Percentiles rank a stretch among this genome's conserved stretches.
Conservation (phyloP, 2,113 vertebrate species). For the Corydoras maculifer region DNA sequence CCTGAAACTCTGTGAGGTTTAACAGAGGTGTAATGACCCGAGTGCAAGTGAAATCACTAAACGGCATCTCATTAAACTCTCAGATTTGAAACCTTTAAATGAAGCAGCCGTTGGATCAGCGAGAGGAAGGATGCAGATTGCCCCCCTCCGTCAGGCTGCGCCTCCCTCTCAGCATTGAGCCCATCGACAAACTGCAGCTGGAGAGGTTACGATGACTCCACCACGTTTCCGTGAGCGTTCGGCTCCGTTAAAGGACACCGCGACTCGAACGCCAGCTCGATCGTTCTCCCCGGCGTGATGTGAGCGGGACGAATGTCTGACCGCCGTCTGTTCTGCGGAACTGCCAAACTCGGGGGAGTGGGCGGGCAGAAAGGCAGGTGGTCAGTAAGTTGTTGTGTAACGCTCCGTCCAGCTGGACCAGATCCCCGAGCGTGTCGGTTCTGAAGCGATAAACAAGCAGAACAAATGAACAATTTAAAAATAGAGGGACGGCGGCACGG, state of each 20-base stretch:
- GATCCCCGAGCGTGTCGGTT: background rate
- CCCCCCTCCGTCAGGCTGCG: no score
- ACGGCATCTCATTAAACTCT: background rate
- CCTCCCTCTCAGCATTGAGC: no score
- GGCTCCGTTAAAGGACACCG: no score
- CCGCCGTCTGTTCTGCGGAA: conserved; percentile 26
- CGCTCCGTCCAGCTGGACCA: conserved; percentile 35
- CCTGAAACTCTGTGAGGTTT: background rate
- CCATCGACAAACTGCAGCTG: no score
- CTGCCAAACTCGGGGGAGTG: conserved; percentile 24
- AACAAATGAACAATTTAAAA: background rate
- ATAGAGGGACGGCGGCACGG: background rate
- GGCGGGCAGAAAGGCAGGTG: conserved; percentile 12
- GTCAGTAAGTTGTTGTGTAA: conserved; percentile 29
- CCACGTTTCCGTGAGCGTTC: no score
- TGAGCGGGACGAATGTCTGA: background rate
- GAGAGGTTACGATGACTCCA: no score
- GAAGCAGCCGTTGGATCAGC: background rate
- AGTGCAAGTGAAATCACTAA: conserved; percentile 8
- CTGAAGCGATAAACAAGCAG: background rate
- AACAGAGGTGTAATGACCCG: background rate
- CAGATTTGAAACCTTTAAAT: background rate
- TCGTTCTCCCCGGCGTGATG: conserved; percentile 9
- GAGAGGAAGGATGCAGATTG: background rate
- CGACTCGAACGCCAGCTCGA: no score